phyloP scores from a whole-genome alignment of 1,140 invertebrate genomes.

The Neodiprion pinetum region DNA sequence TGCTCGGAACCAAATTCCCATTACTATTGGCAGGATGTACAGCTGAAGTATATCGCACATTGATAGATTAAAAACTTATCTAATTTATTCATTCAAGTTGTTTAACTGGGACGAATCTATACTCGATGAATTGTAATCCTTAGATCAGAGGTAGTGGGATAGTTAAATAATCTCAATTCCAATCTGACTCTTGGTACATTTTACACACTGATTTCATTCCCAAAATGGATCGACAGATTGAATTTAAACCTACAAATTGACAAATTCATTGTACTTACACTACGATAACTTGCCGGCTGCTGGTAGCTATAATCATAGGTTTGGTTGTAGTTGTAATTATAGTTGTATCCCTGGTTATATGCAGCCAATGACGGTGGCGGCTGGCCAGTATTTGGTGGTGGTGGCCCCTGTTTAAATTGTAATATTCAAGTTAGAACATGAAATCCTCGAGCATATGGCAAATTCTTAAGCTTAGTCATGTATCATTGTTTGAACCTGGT shows the following conservation, averaged over 20 bases:
- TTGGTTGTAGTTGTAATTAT: conserved; percentile 51
- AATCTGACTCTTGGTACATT: no score
- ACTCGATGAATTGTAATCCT: no score
- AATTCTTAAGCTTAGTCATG: no score
- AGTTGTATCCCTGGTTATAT: conserved; percentile 53
- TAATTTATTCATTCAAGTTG: neutral
- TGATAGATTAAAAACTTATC: neutral
- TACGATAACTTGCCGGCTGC: conserved; percentile 48
- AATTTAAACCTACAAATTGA: neutral
- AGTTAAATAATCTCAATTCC: no score
- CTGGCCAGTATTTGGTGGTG: conserved; percentile 53
- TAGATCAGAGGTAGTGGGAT: no score
- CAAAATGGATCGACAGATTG: neutral
- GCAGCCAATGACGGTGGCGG: conserved; percentile 50
- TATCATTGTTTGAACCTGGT: conserved; percentile 42
- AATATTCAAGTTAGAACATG: no score
- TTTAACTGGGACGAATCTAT: neutral
- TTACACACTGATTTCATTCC: neutral
- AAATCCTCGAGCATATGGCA: no score
- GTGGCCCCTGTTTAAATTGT: conserved; percentile 36
- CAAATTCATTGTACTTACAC: conserved; percentile 49
- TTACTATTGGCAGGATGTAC: no score
- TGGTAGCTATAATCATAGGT: conserved; percentile 55
- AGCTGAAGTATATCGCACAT: no score
- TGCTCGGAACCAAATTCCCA: no score